Percentiles rank a stretch among this genome's conserved stretches.
phyloP scores from a whole-genome alignment of 2,888 invertebrate species.

The Callosobruchus maculatus region DNA sequence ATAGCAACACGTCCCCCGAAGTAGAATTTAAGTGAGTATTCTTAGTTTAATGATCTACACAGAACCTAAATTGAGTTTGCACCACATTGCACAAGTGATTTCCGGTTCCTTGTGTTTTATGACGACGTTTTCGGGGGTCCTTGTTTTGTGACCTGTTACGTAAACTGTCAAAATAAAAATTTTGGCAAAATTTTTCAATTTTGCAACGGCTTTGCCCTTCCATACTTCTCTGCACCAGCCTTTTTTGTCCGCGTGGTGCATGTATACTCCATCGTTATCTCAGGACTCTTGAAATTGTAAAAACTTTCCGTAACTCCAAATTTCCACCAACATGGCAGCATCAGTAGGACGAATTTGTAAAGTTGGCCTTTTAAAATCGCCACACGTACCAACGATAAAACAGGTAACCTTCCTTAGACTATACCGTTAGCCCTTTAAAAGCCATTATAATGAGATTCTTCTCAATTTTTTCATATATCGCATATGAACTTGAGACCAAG shows the following conservation, averaged over 20 bases:
- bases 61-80: too few species aligned
- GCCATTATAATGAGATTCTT: neutral
- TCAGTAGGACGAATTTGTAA: slow-evolving; percentile 83
- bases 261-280: neutral
- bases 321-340: slow-evolving; percentile 76
- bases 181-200: neutral
- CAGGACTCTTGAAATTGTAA: neutral
- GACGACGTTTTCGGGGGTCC: too few species aligned
- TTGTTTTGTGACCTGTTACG: neutral
- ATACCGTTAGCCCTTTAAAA: neutral
- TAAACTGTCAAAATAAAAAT: slow-evolving; percentile 1
- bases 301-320: slow-evolving; percentile 1
- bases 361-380: slow-evolving; percentile 76
- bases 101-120: too few species aligned
- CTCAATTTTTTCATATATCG: neutral
- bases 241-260: neutral
- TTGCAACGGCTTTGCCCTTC: neutral
- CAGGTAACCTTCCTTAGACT: slow-evolving; percentile 59
- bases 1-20: too few species aligned
- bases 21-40: too few species aligned
- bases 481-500: neutral
- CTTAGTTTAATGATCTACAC: too few species aligned
- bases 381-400: slow-evolving; percentile 62
- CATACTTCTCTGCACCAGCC: neutral
- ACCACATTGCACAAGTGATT: too few species aligned